Evolutionary conservation across 2,888 invertebrate genomes (phyloP).

Genomic region (Odontocerum albicorne): DNA sequence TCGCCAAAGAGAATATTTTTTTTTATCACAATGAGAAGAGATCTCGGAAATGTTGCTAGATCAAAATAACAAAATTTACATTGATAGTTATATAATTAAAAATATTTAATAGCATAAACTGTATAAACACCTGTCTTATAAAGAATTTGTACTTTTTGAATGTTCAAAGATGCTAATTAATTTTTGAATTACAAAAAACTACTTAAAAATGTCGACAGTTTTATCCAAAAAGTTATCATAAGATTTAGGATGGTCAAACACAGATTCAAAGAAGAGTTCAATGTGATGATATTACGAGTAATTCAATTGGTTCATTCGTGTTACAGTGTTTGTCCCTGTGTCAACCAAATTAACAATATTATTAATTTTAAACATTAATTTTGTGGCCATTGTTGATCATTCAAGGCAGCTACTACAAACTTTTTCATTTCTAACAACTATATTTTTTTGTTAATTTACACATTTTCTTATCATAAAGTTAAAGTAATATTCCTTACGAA

Average conservation of each 20-base stretch:
- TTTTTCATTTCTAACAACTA: constrained; percentile 31
- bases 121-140: too few relatives aligned
- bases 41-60: too few relatives aligned
- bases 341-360: not conserved
- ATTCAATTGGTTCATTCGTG: too few relatives aligned
- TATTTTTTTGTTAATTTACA: constrained; percentile 28
- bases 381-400: too few relatives aligned
- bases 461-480: constrained; percentile 41
- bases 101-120: too few relatives aligned
- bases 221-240: not conserved
- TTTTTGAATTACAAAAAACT: constrained; percentile 21
- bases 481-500: constrained; percentile 44
- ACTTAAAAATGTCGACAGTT: constrained; percentile 9
- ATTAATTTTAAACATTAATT: too few relatives aligned
- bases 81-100: too few relatives aligned
- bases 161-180: constrained; percentile 41
- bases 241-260: not conserved
- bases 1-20: too few relatives aligned
- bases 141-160: constrained; percentile 75
- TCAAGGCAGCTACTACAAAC: constrained; percentile 30
- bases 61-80: too few relatives aligned
- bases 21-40: too few relatives aligned
- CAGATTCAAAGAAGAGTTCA: not conserved
- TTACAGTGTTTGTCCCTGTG: constrained; percentile 4
- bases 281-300: too few relatives aligned